A percentile compares a stretch with the other conserved stretches of the same genome.
These are phyloP conservation scores for Nymphicus hollandicus DNA, from an alignment of 2,113 vertebrate species.

Conservation along the genomic window DNA sequence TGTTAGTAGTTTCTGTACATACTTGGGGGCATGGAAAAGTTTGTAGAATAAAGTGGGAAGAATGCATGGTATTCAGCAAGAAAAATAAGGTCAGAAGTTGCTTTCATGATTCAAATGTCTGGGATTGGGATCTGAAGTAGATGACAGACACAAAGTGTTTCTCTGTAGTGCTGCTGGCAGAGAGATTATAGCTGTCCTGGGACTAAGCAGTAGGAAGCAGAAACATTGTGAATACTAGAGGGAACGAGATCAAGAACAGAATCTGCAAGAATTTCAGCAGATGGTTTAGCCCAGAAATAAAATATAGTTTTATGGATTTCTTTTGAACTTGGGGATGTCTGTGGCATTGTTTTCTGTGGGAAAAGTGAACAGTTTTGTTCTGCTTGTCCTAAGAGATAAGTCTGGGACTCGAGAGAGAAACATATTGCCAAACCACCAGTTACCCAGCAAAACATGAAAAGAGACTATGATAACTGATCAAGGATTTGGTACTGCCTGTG, in stretches of 20 bases:
- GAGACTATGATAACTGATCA: background rate
- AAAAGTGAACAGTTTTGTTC: background rate
- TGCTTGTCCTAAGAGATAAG: background rate
- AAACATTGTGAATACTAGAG: background rate
- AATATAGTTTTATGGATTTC: background rate
- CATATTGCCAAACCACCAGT: background rate
- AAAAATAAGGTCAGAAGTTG: background rate
- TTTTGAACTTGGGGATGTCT: background rate
- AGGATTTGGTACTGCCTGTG: background rate
- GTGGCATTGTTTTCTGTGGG: background rate
- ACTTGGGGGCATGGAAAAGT: background rate
- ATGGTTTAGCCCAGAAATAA: background rate
- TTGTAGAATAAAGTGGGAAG: background rate
- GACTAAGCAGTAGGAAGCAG: background rate
- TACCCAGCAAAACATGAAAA: background rate
- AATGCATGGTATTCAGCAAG: background rate
- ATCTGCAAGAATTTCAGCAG: background rate
- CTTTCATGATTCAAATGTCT: background rate
- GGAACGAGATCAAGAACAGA: slow-evolving; percentile 3
- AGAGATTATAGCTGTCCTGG: background rate
- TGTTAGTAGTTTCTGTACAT: background rate
- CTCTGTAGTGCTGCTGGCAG: slow-evolving; percentile 2
- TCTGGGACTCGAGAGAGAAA: background rate
- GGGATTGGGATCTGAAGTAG: background rate
- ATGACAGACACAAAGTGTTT: background rate